phyloP scores from a whole-genome alignment of 2,888 invertebrate genomes.

The Erebia epiphron region DNA sequence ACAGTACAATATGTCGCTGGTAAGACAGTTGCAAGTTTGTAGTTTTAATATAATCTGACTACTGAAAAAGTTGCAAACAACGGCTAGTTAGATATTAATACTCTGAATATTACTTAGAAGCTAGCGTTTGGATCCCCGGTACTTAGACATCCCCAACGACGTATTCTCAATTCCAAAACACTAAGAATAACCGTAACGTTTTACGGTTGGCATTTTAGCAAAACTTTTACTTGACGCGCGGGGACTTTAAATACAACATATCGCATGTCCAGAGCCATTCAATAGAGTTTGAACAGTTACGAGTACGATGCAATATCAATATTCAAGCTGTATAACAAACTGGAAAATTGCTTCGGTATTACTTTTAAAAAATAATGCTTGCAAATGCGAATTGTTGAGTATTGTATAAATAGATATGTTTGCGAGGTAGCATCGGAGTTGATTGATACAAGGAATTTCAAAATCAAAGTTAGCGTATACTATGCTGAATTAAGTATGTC shows the following conservation, averaged over 20 bases:
- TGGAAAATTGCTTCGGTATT: slow-evolving; percentile 1
- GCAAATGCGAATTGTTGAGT: no score
- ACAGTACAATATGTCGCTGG: no score
- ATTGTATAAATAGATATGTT: no score
- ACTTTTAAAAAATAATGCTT: not conserved
- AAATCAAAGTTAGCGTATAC: no score
- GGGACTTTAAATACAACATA: slow-evolving; percentile 22
- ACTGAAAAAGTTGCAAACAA: no score
- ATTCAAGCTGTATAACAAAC: slow-evolving; percentile 16
- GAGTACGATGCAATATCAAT: slow-evolving; percentile 25
- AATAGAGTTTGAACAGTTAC: slow-evolving; percentile 26
- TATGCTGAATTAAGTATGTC: no score
- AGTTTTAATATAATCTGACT: no score
- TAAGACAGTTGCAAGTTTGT: no score
- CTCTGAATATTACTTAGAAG: slow-evolving; percentile 8
- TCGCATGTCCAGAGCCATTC: slow-evolving; percentile 24
- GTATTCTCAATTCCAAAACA: slow-evolving; percentile 11
- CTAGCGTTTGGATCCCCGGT: slow-evolving; percentile 8
- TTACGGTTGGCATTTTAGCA: slow-evolving; percentile 34
- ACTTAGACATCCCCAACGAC: slow-evolving; percentile 17
- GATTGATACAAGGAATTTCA: no score
- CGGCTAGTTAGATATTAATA: not conserved
- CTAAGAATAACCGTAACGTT: slow-evolving; percentile 29
- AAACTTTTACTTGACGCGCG: slow-evolving; percentile 29
- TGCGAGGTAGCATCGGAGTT: no score